Evolutionary conservation across 2,113 vertebrate genomes (phyloP), one percentile per base, ranked within the genome.

Genomic region (Sigmodon hispidus): DNA sequence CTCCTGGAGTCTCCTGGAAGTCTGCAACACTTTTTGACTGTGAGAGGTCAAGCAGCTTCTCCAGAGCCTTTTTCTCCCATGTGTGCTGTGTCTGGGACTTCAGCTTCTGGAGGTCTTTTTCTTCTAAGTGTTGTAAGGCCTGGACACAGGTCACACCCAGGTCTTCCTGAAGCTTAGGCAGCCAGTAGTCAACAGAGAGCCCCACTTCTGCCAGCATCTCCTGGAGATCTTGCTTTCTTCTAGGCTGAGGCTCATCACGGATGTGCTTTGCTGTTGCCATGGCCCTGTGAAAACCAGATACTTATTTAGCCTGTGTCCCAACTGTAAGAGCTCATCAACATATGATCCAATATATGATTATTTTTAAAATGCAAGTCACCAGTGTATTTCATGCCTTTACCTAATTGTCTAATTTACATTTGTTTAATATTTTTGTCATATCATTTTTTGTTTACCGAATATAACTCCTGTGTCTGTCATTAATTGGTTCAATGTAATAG

Each of bases 101-200:
- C 91, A 98, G 40, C 31, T 73, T 89, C 7, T 96, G 84, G 29
- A 96, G 85, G 10, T 98, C 95, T 48, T 97, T n/a, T 57, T 95
- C 40, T 0, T 69, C 7, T 36, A 98, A 13, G 1, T 97, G 3
- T 91, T 98, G 80, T 86, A 98, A 92, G 29, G 94, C 95, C 40
- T 97, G 87, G 0, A 0, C 9, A 76, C 72, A 89, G 16, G 88
- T 81, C 34, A 98, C 61, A 31, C 77, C 96, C 24, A 98, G 57
- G 0, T 92, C 4, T 85, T 97, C 29, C 0, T 48, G 52, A 9
- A 97, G 57, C 26, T 87, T 96, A 12, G 96, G 95, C 3, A 98
- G 22, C 98, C 97, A 98, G 81, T 94, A 93, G 0, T 1, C 31
- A 12, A 1, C 1, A 80, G 87, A 89, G 86, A 98, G 75, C 2